Conservation (phyloP, 2,888 invertebrate genomes). For the Xylota segnis region DNA sequence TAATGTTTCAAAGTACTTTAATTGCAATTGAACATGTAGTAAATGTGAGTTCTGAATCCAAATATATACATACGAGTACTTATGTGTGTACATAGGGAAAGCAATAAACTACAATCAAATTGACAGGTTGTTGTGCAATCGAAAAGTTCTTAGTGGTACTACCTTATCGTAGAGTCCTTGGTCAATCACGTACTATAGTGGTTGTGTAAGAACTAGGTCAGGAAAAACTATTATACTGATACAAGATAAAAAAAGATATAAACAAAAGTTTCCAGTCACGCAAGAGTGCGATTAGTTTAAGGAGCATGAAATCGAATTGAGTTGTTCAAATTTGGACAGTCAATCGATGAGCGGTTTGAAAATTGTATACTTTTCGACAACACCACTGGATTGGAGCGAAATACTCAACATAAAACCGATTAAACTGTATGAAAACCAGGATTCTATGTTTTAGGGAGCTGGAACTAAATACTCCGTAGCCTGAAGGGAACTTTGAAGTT, state of each 20-base stretch:
- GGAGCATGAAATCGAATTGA: background rate
- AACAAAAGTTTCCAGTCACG: background rate
- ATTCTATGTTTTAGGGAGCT: too few relatives aligned
- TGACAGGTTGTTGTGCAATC: slow-evolving; percentile 2
- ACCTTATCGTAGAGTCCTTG: background rate
- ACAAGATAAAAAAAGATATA: background rate
- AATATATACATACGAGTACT: too few relatives aligned
- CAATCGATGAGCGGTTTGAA: background rate
- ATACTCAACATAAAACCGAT: too few relatives aligned
- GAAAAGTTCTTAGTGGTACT: background rate
- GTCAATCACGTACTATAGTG: background rate
- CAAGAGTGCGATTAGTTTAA: background rate
- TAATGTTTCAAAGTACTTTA: background rate
- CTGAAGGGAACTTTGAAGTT: too few relatives aligned
- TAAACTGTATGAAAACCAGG: too few relatives aligned
- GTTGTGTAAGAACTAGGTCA: background rate
- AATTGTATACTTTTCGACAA: background rate
- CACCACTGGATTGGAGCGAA: too few relatives aligned
- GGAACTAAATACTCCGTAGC: too few relatives aligned
- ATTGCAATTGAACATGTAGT: background rate
- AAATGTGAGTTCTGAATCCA: too few relatives aligned
- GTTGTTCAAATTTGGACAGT: background rate
- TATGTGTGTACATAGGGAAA: background rate
- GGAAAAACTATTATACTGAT: background rate
- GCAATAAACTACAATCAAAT: background rate